Percentiles rank a stretch among this genome's conserved stretches.
Conservation (phyloP, 2,797 vertebrate genomes). For the Cossypha caffra region DNA sequence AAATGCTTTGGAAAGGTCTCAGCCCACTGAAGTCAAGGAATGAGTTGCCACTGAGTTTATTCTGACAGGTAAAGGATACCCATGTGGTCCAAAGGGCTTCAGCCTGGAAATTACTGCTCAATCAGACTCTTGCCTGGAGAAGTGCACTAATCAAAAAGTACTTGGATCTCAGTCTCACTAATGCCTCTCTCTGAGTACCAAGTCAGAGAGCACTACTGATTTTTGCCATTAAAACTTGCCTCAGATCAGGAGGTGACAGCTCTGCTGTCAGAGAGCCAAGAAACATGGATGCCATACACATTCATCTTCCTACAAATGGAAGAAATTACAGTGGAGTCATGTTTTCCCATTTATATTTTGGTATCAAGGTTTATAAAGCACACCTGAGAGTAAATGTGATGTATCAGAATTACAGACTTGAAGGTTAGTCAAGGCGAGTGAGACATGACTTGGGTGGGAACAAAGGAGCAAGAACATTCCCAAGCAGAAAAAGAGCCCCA, state of each 20-base stretch:
- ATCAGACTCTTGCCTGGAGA: constrained; percentile 4
- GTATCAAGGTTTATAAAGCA: background rate
- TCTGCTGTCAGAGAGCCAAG: background rate
- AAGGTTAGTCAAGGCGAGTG: background rate
- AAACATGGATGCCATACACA: background rate
- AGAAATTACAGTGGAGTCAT: background rate
- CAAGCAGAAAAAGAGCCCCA: background rate
- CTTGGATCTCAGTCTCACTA: background rate
- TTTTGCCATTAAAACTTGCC: constrained; percentile 11
- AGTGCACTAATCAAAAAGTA: constrained; percentile 15
- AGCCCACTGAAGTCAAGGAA: background rate
- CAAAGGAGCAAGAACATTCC: background rate
- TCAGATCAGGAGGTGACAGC: constrained; percentile 10
- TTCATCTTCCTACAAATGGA: constrained; percentile 27
- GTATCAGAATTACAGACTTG: background rate
- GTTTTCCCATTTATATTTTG: constrained; percentile 11
- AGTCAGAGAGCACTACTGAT: constrained; percentile 10
- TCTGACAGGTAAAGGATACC: background rate
- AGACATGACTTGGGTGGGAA: background rate
- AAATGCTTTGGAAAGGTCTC: background rate
- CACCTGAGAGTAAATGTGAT: background rate
- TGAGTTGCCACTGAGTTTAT: background rate
- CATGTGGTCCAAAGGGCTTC: background rate
- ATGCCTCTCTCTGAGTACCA: background rate
- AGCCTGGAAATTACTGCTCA: constrained; percentile 27